Conservation (phyloP, 2,888 invertebrate genomes). For the Dysmachus trigonus region DNA sequence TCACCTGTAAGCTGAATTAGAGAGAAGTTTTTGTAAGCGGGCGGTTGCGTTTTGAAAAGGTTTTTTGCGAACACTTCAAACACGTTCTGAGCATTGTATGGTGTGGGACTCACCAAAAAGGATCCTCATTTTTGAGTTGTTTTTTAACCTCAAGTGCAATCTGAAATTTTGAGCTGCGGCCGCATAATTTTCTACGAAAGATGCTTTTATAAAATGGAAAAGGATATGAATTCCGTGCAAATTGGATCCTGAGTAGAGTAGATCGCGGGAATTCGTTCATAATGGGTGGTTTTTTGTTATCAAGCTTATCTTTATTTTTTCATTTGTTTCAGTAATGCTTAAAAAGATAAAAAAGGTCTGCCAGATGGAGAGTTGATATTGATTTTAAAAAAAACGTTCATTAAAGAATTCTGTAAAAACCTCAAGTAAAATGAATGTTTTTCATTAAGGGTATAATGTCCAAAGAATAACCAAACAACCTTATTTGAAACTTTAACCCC, state of each 20-base stretch:
- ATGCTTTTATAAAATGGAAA: not conserved
- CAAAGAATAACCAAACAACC: no score
- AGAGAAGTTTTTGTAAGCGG: not conserved
- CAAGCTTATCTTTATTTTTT: not conserved
- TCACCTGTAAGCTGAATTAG: not conserved
- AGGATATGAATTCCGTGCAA: not conserved
- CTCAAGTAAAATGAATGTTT: no score
- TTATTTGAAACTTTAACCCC: no score
- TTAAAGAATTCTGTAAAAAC: no score
- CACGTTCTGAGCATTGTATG: not conserved
- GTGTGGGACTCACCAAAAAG: not conserved
- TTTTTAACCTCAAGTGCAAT: not conserved
- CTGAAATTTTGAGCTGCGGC: not conserved
- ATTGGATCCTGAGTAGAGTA: not conserved
- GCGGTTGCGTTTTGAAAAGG: not conserved
- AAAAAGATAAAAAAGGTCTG: not conserved
- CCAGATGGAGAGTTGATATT: no score
- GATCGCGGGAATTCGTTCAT: not conserved
- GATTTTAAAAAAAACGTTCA: no score
- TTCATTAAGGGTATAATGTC: no score
- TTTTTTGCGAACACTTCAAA: not conserved
- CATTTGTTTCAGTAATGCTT: not conserved
- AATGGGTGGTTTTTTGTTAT: not conserved
- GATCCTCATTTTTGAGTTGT: not conserved
- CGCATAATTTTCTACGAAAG: not conserved